Conservation (phyloP, 2,888 invertebrate species). For the Drosophila lutescens region DNA sequence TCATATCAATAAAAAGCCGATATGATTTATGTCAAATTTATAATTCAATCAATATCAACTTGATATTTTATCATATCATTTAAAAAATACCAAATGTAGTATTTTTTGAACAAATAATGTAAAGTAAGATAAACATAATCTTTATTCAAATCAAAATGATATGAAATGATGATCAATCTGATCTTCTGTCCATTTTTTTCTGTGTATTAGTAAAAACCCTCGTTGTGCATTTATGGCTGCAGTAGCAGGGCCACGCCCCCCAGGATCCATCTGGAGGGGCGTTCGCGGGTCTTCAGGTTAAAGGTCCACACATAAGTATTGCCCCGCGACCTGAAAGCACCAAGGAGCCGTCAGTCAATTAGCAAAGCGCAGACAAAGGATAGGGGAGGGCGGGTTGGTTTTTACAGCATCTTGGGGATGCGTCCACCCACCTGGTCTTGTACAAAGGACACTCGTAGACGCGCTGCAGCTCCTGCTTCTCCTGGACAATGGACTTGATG, state of each 20-base stretch:
- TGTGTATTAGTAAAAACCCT: background rate
- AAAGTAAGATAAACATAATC: too few species aligned
- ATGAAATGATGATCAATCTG: too few species aligned
- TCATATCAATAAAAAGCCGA: too few species aligned
- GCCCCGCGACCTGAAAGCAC: conserved; percentile 88
- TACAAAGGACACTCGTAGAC: conserved; percentile 97
- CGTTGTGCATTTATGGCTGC: conserved; percentile 88
- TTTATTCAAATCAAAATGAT: too few species aligned
- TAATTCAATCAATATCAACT: too few species aligned
- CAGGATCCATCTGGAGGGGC: conserved; percentile 95
- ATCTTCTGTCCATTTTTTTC: too few species aligned
- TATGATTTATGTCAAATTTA: too few species aligned
- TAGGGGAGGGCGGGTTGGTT: too few species aligned
- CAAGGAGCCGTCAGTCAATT: background rate
- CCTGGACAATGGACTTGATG: conserved; percentile 94
- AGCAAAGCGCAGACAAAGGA: background rate
- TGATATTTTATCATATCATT: too few species aligned
- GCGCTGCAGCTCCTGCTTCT: conserved; percentile 93
- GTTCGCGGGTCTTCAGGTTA: conserved; percentile 94
- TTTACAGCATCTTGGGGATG: background rate
- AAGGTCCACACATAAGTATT: conserved; percentile 98
- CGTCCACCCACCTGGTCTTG: conserved; percentile 89
- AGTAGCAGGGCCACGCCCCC: conserved; percentile 96
- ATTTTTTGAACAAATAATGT: too few species aligned
- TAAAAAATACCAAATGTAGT: too few species aligned